These are phyloP conservation scores for Allygus modestus DNA, from an alignment of 2,888 invertebrate genomes.

Conservation along the genomic window DNA sequence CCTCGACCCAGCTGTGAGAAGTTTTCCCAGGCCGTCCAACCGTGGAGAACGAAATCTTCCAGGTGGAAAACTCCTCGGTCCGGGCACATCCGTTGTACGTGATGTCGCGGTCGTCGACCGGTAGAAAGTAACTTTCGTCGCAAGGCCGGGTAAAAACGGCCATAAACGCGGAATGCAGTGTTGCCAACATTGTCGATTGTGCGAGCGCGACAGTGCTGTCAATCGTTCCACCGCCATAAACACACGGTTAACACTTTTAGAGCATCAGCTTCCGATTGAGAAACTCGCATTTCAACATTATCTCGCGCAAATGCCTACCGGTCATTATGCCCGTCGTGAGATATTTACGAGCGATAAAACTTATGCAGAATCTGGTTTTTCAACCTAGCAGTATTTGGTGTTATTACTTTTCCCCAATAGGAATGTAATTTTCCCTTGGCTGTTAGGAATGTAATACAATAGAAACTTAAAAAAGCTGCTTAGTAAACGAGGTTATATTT, in stretches of 20 bases:
- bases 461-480: too few species aligned
- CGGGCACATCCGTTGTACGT: conserved; percentile 2
- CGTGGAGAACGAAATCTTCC: conserved; percentile 18
- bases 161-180: conserved; percentile 46
- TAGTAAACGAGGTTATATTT: too few species aligned
- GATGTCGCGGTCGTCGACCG: conserved; percentile 44
- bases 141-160: conserved; percentile 52
- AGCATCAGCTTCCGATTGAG: not conserved
- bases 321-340: too few species aligned
- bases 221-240: not conserved
- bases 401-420: too few species aligned
- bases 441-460: too few species aligned
- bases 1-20: conserved; percentile 20
- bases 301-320: not conserved
- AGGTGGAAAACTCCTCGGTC: not conserved
- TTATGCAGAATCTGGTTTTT: too few species aligned
- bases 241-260: not conserved
- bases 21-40: conserved; percentile 21
- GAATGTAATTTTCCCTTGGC: too few species aligned
- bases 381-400: too few species aligned
- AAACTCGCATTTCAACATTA: not conserved
- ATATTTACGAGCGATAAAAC: too few species aligned
- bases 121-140: conserved; percentile 51
- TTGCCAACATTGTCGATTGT: conserved; percentile 17
- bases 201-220: not conserved